Evolutionary conservation across 2,888 invertebrate species (phyloP).

Genomic region (Norana najaformis): DNA sequence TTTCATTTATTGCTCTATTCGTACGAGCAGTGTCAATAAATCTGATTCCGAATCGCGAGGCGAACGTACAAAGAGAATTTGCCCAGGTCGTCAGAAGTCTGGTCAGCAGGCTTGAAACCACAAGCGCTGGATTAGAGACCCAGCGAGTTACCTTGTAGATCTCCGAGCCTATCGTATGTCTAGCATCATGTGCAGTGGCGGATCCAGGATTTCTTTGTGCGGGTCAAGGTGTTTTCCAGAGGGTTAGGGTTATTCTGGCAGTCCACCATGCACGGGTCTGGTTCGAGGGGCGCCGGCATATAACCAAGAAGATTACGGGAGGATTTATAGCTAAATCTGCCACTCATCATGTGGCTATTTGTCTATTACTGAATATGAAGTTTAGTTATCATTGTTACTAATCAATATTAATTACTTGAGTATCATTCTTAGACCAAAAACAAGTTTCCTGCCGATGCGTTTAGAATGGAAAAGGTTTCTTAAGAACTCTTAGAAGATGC

Average conservation of each 20-base stretch:
- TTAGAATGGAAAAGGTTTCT: not conserved
- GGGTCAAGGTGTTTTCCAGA: too few relatives aligned
- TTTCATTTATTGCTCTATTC: not conserved
- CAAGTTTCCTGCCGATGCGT: not conserved
- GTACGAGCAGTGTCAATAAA: not conserved
- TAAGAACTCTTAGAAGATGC: not conserved
- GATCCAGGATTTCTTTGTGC: too few relatives aligned
- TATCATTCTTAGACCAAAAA: not conserved
- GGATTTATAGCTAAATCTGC: too few relatives aligned
- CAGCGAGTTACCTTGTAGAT: not conserved
- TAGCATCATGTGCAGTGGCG: too few relatives aligned
- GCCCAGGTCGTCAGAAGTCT: not conserved
- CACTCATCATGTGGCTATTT: too few relatives aligned
- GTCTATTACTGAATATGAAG: too few relatives aligned
- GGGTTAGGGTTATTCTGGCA: too few relatives aligned
- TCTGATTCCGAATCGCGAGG: not conserved
- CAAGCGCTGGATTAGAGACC: not conserved
- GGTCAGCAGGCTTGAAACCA: not conserved
- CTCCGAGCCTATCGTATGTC: not conserved
- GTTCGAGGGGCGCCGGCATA: too few relatives aligned
- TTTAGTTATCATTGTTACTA: not conserved
- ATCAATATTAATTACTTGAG: not conserved
- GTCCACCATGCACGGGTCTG: too few relatives aligned
- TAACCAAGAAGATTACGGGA: too few relatives aligned
- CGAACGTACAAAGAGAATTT: not conserved